These are phyloP conservation scores for Corvus hawaiiensis DNA, from an alignment of 2,113 vertebrate species.

Conservation along the genomic window DNA sequence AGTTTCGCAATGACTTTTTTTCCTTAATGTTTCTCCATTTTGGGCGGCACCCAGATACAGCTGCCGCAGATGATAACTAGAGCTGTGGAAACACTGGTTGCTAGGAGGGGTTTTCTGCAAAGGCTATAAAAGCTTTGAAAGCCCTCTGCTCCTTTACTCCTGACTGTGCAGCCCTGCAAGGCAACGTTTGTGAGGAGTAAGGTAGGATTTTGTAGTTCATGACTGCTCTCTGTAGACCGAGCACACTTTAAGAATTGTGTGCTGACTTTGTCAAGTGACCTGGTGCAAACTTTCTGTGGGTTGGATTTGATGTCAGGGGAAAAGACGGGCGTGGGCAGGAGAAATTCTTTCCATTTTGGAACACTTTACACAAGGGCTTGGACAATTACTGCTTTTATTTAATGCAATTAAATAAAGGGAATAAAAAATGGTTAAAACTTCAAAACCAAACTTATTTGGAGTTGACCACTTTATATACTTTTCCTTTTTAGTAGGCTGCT, in stretches of 20 bases:
- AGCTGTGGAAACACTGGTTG: constrained; percentile 60
- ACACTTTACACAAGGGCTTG: background rate
- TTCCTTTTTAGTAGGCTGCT: background rate
- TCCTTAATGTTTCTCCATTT: background rate
- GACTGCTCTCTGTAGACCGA: background rate
- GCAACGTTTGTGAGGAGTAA: background rate
- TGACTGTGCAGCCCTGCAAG: background rate
- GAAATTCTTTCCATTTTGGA: background rate
- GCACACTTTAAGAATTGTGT: background rate
- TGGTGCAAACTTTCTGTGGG: background rate
- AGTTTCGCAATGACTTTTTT: constrained; percentile 51
- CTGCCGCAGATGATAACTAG: constrained; percentile 20
- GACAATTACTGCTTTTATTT: background rate
- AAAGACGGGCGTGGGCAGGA: background rate
- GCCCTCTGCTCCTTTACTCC: background rate
- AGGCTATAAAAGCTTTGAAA: constrained; percentile 54
- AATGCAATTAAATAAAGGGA: background rate
- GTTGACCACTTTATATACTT: background rate
- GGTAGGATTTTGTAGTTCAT: constrained; percentile 50
- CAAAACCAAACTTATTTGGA: background rate
- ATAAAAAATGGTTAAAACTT: background rate
- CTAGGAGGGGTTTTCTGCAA: constrained; percentile 65
- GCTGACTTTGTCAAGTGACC: background rate
- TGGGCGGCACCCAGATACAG: background rate
- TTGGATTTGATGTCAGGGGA: background rate